Conservation (phyloP, 2,797 vertebrate genomes). For the Chaenodraco wilsoni region DNA sequence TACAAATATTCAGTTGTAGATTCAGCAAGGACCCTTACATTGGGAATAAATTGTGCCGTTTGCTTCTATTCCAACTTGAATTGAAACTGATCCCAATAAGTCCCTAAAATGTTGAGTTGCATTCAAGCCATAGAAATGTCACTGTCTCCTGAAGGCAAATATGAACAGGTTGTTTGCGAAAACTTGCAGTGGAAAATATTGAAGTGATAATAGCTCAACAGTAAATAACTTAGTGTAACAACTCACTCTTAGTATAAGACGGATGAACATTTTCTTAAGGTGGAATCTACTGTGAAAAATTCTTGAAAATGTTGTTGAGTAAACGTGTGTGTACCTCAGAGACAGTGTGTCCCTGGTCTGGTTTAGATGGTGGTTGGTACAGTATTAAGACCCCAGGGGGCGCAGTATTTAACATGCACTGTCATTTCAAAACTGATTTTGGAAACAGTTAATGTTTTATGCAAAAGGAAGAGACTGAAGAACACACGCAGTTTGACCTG, state of each 20-base stretch:
- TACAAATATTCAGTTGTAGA: slow-evolving; percentile 24
- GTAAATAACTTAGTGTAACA: slow-evolving; percentile 49
- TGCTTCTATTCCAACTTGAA: slow-evolving; percentile 55
- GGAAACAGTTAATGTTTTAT: slow-evolving; percentile 79
- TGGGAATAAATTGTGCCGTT: slow-evolving; percentile 31
- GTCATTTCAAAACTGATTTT: slow-evolving; percentile 67
- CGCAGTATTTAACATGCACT: slow-evolving; percentile 77
- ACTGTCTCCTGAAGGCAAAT: slow-evolving; percentile 57
- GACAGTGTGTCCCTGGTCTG: slow-evolving; percentile 53
- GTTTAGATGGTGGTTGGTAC: slow-evolving; percentile 54
- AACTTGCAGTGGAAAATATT: slow-evolving; percentile 38
- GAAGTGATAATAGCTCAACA: slow-evolving; percentile 41
- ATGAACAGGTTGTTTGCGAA: slow-evolving; percentile 52
- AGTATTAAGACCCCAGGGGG: slow-evolving; percentile 68
- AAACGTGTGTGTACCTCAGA: slow-evolving; percentile 50
- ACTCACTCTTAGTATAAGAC: slow-evolving; percentile 59
- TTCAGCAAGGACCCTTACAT: slow-evolving; percentile 16
- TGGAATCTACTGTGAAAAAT: slow-evolving; percentile 70
- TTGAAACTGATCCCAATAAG: slow-evolving; percentile 33
- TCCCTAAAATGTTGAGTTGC: slow-evolving; percentile 54
- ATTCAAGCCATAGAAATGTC: slow-evolving; percentile 81
- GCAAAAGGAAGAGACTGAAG: slow-evolving; percentile 71
- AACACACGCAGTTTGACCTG: slow-evolving; percentile 69
- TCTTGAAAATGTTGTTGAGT: slow-evolving; percentile 61
- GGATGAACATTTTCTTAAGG: slow-evolving; percentile 58